Percentiles rank a stretch among this genome's conserved stretches.
These are phyloP conservation scores for Cyanoderma ruficeps DNA, from an alignment of 2,113 vertebrate genomes.

Conservation along the genomic window DNA sequence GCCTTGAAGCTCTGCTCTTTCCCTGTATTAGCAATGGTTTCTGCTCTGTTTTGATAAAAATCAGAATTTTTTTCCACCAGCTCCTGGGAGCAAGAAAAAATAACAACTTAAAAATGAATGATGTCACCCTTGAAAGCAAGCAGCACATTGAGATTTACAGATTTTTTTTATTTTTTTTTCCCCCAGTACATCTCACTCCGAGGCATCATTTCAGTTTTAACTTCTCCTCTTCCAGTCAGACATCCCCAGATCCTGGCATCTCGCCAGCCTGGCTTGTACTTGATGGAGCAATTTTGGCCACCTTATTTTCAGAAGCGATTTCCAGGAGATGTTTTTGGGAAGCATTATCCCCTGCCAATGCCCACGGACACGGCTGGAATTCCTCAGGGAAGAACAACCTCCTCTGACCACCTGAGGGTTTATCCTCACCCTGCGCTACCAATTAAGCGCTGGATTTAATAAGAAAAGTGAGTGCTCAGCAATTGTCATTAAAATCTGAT, in stretches of 20 bases:
- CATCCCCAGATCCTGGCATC: neutral
- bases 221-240: neutral
- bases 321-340: neutral
- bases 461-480: neutral
- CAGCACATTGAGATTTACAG: neutral
- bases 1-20: neutral
- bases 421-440: fast-evolving
- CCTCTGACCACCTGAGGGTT: neutral
- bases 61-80: neutral
- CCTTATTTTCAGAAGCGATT: neutral
- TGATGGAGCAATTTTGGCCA: neutral
- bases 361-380: neutral
- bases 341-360: fast-evolving
- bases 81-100: neutral
- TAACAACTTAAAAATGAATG: neutral
- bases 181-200: neutral
- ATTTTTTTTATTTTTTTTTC: neutral
- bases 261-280: neutral
- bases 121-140: neutral
- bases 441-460: neutral
- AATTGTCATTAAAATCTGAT: neutral
- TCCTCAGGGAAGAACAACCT: neutral
- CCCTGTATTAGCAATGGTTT: neutral
- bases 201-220: neutral
- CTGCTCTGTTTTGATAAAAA: neutral